phyloP scores from a whole-genome alignment of 2,888 invertebrate genomes.

The Acanthosepion esculentum region DNA sequence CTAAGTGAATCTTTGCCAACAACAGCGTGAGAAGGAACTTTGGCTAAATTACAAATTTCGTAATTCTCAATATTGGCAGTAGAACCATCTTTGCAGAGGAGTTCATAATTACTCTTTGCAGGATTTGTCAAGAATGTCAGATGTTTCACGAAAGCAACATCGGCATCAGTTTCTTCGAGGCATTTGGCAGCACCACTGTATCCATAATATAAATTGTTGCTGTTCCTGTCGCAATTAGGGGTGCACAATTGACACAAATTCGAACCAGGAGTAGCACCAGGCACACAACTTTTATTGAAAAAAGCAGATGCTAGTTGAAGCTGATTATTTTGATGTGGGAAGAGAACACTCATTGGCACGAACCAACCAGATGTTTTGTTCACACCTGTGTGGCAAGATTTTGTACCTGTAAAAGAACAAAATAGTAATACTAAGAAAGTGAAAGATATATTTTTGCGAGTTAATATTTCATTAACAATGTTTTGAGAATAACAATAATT shows the following conservation, averaged over 20 bases:
- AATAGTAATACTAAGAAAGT: not conserved
- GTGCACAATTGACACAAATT: conserved; percentile 77
- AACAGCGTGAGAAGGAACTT: conserved; percentile 88
- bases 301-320: conserved; percentile 82
- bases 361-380: conserved; percentile 95
- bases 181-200: conserved; percentile 82
- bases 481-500: no score
- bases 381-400: conserved; percentile 91
- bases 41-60: conserved; percentile 87
- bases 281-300: conserved; percentile 93
- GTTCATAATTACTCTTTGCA: conserved; percentile 73
- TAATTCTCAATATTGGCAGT: conserved; percentile 87
- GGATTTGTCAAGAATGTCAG: conserved; percentile 77
- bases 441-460: no score
- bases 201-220: conserved; percentile 80
- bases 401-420: conserved; percentile 77
- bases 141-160: conserved; percentile 86
- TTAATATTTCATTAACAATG: no score
- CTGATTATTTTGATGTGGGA: conserved; percentile 77
- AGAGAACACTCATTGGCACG: conserved; percentile 90
- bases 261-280: conserved; percentile 84
- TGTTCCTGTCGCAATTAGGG: conserved; percentile 61
- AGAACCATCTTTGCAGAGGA: conserved; percentile 78
- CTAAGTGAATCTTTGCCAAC: conserved; percentile 80
- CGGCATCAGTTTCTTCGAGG: conserved; percentile 87